Conservation (phyloP, 2,888 invertebrate genomes). For the Furcula furcula region DNA sequence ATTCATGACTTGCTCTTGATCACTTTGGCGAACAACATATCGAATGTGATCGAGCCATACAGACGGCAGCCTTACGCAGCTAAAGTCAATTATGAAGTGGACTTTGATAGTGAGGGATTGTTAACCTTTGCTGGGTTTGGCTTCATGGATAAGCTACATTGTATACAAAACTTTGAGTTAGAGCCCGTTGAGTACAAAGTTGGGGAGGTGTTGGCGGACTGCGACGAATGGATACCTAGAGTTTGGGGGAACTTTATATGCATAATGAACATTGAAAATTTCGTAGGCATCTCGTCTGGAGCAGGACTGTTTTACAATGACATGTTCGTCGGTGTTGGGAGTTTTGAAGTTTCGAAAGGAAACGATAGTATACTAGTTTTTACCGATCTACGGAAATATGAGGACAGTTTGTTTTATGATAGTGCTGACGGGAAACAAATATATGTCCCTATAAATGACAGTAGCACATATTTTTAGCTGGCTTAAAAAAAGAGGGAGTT, state of each 20-base stretch:
- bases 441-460: no score
- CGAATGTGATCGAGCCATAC: background rate
- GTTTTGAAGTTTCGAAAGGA: slow-evolving; percentile 4
- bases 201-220: background rate
- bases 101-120: background rate
- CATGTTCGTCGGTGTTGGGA: slow-evolving; percentile 4
- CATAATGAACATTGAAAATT: slow-evolving; percentile 7
- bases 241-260: slow-evolving; percentile 8
- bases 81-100: background rate
- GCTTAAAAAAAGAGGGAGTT: no score
- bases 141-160: slow-evolving; percentile 5
- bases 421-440: background rate
- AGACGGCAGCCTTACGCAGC: background rate
- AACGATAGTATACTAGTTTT: slow-evolving; percentile 9
- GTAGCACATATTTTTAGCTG: no score
- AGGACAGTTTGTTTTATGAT: background rate
- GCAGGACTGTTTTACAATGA: slow-evolving; percentile 1
- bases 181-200: slow-evolving; percentile 5
- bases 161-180: slow-evolving; percentile 3
- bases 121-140: slow-evolving; percentile 7
- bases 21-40: background rate
- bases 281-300: slow-evolving; percentile 6
- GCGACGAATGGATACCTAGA: slow-evolving; percentile 8
- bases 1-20: background rate
- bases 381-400: slow-evolving; percentile 6